These are phyloP conservation scores for Stylophora pistillata DNA, from an alignment of 64 coral and sea anemone species.

Conservation along the genomic window DNA sequence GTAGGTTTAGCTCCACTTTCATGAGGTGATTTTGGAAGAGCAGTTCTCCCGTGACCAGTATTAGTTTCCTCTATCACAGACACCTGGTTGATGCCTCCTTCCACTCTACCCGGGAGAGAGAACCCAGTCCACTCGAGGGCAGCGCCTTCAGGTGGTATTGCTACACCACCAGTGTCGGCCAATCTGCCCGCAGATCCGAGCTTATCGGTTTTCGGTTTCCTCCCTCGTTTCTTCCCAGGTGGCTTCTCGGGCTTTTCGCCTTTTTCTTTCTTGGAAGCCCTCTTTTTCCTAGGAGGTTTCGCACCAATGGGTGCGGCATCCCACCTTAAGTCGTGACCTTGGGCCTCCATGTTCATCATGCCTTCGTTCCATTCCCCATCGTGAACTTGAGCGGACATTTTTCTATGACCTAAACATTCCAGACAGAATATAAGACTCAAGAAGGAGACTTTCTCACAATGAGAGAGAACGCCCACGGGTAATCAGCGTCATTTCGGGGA, in stretches of 20 bases:
- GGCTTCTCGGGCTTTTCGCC: conserved; percentile 91
- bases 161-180: conserved; percentile 62
- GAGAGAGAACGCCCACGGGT: not conserved
- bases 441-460: not conserved
- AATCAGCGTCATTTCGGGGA: not conserved
- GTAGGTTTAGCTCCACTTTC: conserved; percentile 15
- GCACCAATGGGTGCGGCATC: conserved; percentile 21
- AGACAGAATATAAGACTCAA: not conserved
- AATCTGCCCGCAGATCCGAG: conserved; percentile 97
- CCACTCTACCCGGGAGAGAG: conserved; percentile 14
- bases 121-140: conserved; percentile 52
- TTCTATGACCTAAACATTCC: not conserved
- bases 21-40: not conserved
- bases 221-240: conserved; percentile 87
- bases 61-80: not conserved
- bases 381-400: conserved; percentile 27
- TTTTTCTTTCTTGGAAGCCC: conserved; percentile 70
- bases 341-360: conserved; percentile 14
- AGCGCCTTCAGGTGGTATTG: conserved; percentile 12
- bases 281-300: conserved; percentile 88
- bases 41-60: not conserved
- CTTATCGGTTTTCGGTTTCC: conserved; percentile 96
- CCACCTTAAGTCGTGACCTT: conserved; percentile 28
- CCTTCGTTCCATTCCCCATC: conserved; percentile 42
- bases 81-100: not conserved